A percentile compares a stretch with the other conserved stretches of the same genome.
These are phyloP conservation scores for Xestia xanthographa DNA, from an alignment of 2,888 invertebrate genomes.

Conservation along the genomic window DNA sequence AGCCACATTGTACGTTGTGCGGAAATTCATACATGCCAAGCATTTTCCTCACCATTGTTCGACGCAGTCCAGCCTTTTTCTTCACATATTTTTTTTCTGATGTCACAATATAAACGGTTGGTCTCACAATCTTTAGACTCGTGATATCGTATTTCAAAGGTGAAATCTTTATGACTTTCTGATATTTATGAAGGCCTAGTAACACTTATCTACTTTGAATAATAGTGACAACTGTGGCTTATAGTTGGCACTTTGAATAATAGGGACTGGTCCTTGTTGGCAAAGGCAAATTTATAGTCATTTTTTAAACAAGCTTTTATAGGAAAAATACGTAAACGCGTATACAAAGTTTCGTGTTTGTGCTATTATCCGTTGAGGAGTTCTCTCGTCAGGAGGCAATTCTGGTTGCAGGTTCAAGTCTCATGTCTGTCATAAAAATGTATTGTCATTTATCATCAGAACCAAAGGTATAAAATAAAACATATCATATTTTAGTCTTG, in stretches of 20 bases:
- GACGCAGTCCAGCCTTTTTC: slow-evolving; percentile 20
- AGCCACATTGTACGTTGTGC: slow-evolving; percentile 4
- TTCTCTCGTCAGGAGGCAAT: too few species aligned
- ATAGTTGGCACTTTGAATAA: background rate
- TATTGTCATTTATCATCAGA: too few species aligned
- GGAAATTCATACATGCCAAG: slow-evolving; percentile 40
- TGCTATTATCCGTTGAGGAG: too few species aligned
- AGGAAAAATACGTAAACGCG: too few species aligned
- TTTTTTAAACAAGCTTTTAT: background rate
- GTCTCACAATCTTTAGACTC: slow-evolving; percentile 19
- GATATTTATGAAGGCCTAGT: slow-evolving; percentile 14
- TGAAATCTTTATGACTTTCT: slow-evolving; percentile 15
- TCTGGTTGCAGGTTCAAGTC: too few species aligned
- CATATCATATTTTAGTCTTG: background rate
- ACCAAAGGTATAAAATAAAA: too few species aligned
- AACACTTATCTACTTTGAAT: slow-evolving; percentile 3
- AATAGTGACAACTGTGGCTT: background rate
- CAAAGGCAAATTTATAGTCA: background rate
- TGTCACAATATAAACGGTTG: slow-evolving; percentile 32
- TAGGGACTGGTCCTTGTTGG: background rate
- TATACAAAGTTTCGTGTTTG: too few species aligned
- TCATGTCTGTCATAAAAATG: too few species aligned
- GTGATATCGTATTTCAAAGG: slow-evolving; percentile 23
- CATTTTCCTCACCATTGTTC: slow-evolving; percentile 47
- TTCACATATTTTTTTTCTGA: slow-evolving; percentile 37